Percentiles rank a stretch among this genome's conserved stretches.
These are phyloP conservation scores for Prolemur simus DNA, from an alignment of 2,113 vertebrate genomes.

Conservation along the genomic window DNA sequence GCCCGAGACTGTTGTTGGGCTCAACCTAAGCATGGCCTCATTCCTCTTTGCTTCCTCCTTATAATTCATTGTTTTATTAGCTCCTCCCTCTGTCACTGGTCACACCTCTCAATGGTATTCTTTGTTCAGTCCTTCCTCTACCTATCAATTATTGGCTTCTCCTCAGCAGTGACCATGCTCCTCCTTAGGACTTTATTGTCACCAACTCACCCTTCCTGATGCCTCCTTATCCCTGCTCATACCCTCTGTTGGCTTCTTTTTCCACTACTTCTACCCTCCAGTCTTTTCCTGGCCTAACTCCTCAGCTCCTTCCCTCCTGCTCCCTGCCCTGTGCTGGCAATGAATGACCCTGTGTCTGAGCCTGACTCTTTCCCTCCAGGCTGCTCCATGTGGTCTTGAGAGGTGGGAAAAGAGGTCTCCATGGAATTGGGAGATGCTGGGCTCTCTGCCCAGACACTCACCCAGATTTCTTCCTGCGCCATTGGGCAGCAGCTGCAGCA, in stretches of 20 bases:
- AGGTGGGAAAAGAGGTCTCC: background rate
- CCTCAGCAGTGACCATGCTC: background rate
- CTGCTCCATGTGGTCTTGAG: background rate
- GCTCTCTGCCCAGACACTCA: conserved; percentile 66
- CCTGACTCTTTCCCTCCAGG: background rate
- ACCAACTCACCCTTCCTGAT: background rate
- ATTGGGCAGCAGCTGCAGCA: conserved; percentile 88
- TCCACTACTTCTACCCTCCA: background rate
- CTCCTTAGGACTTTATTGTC: background rate
- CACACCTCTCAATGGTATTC: background rate
- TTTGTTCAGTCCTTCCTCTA: background rate
- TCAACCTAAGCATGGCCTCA: background rate
- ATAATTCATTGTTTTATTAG: background rate
- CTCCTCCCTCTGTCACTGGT: background rate
- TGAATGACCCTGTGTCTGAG: background rate
- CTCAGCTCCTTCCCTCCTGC: background rate
- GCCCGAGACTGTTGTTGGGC: background rate
- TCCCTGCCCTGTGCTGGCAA: background rate
- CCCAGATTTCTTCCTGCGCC: conserved; percentile 76
- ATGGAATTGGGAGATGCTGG: background rate
- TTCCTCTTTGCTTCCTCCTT: background rate
- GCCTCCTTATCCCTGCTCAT: background rate
- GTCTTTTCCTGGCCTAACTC: background rate
- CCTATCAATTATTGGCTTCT: background rate
- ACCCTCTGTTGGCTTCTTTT: background rate